Evolutionary conservation across 1,140 invertebrate genomes (phyloP), one percentile per base, ranked within the genome.

Genomic region (Brachionus asplanchnoidis): DNA sequence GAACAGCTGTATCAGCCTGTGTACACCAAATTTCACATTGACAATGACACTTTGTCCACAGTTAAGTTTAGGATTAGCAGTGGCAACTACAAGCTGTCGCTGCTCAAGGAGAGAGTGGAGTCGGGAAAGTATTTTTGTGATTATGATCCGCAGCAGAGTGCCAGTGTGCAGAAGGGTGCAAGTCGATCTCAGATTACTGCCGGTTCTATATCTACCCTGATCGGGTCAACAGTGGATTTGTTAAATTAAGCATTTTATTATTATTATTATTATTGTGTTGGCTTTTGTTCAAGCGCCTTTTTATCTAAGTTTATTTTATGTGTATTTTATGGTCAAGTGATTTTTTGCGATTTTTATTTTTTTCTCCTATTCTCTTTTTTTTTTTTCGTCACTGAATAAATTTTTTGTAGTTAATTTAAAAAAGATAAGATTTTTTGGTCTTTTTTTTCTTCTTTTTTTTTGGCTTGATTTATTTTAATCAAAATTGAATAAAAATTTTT

Each of bases 61-160:
- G 53, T 68, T 32, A 60, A 82, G 60, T 60, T 68, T n/a, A 46
- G 9, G 12, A 82, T 82, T 23, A 40, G 12, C 5, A 65, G 53
- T 23, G 12, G 11, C 9, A 82, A 82, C 23, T 82, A 82, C 60
- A 82, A 82, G 32, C 40, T 82, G 36, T 82, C 79, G 17, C 32
- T 82, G 28, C 17, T 82, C 9, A 82, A 82, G 40, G 53, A 82
- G n/a, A 82, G 53, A 46, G 32, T 82, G 3, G 79, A 82, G 20
- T 28, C 32, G n/a, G 79, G 79, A 26, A 82, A 82, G 60, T 82
- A 82, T 66, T 82, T 82, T 65, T 60, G 53, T 82, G 60, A 82
- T 32, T 82, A 82, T 46, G 79, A 82, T 50, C 73, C 73, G 26
- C 73, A 77, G 46, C 73, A 77, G 50, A 23, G 46, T 26, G 20